Percentiles rank a stretch among this genome's conserved stretches.
These are phyloP conservation scores for Drosophila nigromelanica DNA, from an alignment of 1,140 invertebrate species.

Conservation along the genomic window DNA sequence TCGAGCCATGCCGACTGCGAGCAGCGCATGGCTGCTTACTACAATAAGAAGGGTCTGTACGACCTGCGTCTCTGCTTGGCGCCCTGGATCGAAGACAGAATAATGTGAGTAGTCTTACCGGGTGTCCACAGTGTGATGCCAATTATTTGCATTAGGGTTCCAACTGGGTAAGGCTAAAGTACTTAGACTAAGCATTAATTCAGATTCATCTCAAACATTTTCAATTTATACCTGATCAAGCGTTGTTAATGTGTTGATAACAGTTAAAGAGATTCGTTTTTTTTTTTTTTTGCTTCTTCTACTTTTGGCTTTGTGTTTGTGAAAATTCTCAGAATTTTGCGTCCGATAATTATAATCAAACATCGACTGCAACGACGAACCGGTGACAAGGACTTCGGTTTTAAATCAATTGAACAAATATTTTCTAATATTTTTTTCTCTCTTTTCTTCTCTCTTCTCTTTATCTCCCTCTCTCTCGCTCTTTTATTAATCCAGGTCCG, in stretches of 20 bases:
- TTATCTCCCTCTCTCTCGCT: neutral
- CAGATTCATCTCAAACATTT: neutral
- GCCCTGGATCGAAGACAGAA: constrained; percentile 82
- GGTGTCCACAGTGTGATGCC: constrained; percentile 2
- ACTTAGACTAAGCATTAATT: neutral
- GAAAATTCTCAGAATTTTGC: neutral
- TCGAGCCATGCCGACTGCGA: constrained; percentile 75
- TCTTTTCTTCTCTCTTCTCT: neutral
- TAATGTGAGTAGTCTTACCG: constrained; percentile 76
- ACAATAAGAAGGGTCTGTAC: constrained; percentile 79
- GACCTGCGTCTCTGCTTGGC: constrained; percentile 79
- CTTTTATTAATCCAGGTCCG: constrained; percentile 51
- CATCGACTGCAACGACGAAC: neutral
- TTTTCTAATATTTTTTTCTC: neutral
- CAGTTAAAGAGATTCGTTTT: too few relatives aligned
- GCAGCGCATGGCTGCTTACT: constrained; percentile 78
- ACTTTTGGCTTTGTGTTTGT: too few relatives aligned
- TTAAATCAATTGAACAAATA: neutral
- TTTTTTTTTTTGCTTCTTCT: too few relatives aligned
- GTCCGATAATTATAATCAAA: neutral
- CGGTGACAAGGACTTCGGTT: neutral
- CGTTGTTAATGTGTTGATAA: too few relatives aligned
- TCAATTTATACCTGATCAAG: too few relatives aligned
- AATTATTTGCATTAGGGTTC: neutral
- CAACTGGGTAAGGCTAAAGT: neutral